Evolutionary conservation across 2,113 vertebrate genomes (phyloP).

Genomic region (Bettongia penicillata): DNA sequence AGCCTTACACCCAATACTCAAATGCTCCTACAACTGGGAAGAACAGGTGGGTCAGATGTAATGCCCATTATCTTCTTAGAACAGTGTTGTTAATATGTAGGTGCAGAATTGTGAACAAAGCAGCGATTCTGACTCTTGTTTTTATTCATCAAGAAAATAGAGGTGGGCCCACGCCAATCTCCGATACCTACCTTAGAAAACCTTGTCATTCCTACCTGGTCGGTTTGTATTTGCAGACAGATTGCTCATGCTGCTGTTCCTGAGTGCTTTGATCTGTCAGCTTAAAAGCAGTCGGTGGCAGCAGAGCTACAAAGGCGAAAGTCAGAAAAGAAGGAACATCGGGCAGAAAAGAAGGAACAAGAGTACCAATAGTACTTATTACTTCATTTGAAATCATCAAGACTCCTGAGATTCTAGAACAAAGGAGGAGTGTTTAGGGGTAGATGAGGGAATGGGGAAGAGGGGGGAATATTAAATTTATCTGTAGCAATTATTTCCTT

Average conservation of each 20-base stretch:
- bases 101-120: not conserved
- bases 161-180: not conserved
- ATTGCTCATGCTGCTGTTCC: not conserved
- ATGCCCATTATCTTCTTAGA: not conserved
- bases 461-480: not conserved
- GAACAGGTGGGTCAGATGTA: not conserved
- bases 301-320: not conserved
- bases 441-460: not conserved
- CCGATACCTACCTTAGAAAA: not conserved
- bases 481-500: slow-evolving; percentile 22
- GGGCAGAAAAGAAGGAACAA: too few relatives aligned
- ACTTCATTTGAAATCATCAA: not conserved
- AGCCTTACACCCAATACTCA: not conserved
- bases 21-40: not conserved
- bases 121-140: not conserved
- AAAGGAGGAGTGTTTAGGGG: not conserved
- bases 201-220: not conserved
- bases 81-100: not conserved
- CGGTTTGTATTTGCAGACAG: not conserved
- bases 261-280: not conserved
- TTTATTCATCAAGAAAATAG: not conserved
- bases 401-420: not conserved
- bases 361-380: not conserved
- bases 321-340: not conserved
- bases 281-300: not conserved